Evolutionary conservation across 2,113 vertebrate genomes (phyloP), one percentile per base, ranked within the genome.

Genomic region (Calidris pugnax): DNA sequence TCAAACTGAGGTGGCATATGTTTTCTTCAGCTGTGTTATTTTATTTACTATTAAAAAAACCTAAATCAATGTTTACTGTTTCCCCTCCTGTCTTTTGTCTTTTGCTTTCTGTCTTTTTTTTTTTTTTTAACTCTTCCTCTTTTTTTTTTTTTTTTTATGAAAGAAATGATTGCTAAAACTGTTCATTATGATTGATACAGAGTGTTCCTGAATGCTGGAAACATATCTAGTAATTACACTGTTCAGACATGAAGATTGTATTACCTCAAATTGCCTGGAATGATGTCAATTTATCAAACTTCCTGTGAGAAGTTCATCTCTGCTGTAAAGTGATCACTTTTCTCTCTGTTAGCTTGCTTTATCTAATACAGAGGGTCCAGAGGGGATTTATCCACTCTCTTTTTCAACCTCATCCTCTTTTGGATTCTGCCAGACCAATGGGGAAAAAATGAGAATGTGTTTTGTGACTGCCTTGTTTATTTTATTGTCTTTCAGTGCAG

Each of bases 241-340:
- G 93, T 91, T 97, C 89, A 97, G 94, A 96, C 80, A 85, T 92
- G 85, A 95, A 94, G 77, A 97, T 90, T 95, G 41, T 78, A 96
- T 97, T 98, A 97, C 94, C 53, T 96, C 90, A 97, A 85, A 98
- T 95, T 98, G 92, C 74, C 89, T 96, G 87, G 78, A 97, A 97
- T 97, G 72, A 96, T 97, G 86, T 96, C 85, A 97, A 94, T 97
- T 97, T 96, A 96, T 97, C 96, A 97, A 95, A 96, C 57, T 94
- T 97, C 71, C 39, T 93, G 33, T 6, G 12, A 96, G 72, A 95
- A 96, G 85, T 97, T 96, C 6, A 89, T 96, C n/a, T 97, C 81
- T 76, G 72, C 63, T 68, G 57, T 93, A 72, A 95, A 96, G 57
- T 10, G 57, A 96, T 90, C 81, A 41, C 64, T 74, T 93, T 86